These are phyloP conservation scores for Oscheius onirici DNA, from an alignment of 2,888 invertebrate genomes.

Conservation along the genomic window DNA sequence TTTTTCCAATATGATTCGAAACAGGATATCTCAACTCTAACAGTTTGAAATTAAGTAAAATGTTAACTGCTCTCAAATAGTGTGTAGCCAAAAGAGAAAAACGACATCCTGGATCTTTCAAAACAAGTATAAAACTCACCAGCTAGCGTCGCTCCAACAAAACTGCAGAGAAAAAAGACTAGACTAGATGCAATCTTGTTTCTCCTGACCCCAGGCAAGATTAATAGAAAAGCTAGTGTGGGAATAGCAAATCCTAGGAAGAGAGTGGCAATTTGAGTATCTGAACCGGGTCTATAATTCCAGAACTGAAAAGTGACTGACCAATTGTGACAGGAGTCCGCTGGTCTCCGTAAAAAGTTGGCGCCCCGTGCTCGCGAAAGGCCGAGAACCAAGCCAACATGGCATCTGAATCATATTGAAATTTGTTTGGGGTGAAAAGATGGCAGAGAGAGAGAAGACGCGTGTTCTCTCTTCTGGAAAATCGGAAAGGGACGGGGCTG, in stretches of 20 bases:
- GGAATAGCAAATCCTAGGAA: conserved; percentile 37
- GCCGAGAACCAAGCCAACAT: conserved; percentile 91
- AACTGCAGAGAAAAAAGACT: conserved; percentile 78
- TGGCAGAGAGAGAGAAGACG: not conserved
- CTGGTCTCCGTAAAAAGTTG: conserved; percentile 93
- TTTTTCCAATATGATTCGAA: too few relatives aligned
- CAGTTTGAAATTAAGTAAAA: too few relatives aligned
- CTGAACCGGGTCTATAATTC: conserved; percentile 2
- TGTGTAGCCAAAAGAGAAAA: too few relatives aligned
- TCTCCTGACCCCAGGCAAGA: conserved; percentile 84
- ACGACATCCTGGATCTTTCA: too few relatives aligned
- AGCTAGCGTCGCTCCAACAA: conserved; percentile 90
- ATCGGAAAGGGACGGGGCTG: not conserved
- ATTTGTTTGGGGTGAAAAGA: not conserved
- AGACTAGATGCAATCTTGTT: conserved; percentile 69
- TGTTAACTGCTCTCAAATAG: too few relatives aligned
- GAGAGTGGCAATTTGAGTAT: conserved; percentile 33
- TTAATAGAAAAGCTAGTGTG: conserved; percentile 86
- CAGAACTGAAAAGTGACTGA: not conserved
- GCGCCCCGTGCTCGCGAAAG: conserved; percentile 94
- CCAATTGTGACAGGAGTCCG: conserved; percentile 94
- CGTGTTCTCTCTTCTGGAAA: not conserved
- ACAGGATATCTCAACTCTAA: too few relatives aligned
- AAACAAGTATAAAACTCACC: too few relatives aligned
- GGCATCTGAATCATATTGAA: conserved; percentile 21